Evolutionary conservation across 2,888 invertebrate genomes (phyloP), one percentile per base, ranked within the genome.

Genomic region (Chorisops tibialis): DNA sequence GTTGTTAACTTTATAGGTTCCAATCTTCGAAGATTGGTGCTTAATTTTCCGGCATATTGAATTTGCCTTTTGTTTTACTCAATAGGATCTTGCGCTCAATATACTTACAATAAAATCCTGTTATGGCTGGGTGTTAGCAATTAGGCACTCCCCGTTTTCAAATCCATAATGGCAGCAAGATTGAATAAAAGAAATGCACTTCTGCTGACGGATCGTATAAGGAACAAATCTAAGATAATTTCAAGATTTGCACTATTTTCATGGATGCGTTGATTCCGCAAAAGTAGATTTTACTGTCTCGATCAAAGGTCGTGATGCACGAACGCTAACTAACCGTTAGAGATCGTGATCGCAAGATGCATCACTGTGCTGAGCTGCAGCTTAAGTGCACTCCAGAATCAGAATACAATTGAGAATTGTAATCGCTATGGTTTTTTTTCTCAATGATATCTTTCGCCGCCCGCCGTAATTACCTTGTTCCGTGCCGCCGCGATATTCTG

Each of bases 301-400:
- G 59, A 59, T 59, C 45, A 59, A 47, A 59, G 59, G 59, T 59
- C 59, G 59, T 59, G 59, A 47, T 47, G 48, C 59, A 59, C 59
- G 59, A 59, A 56, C 45, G 56, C 30, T 30, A 24, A 43, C 7
- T 12, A 43, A 56, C 56, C 56, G 56, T 56, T 56, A 56, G 56
- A 45, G 56, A 43, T 56, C 56, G 56, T 56, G 56, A 56, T 56
- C 45, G 54, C 39, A 54, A 30, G 24, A n/a, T 9, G 38, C 45
- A 16, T 30, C 43, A 56, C 16, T 24, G 6, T 21, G 24, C 19
- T 56, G 45, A 43, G 45, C 16, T 37, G 56, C 43, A 45, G n/a
- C 56, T 45, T 30, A 43, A 54, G 24, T 45, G 43, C 56, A 38
- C 30, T 43, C 45, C 30, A 39, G 30, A 56, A 56, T 56, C 12